Evolutionary conservation across 2,797 vertebrate genomes (phyloP).

Genomic region (Tragelaphus oryx): DNA sequence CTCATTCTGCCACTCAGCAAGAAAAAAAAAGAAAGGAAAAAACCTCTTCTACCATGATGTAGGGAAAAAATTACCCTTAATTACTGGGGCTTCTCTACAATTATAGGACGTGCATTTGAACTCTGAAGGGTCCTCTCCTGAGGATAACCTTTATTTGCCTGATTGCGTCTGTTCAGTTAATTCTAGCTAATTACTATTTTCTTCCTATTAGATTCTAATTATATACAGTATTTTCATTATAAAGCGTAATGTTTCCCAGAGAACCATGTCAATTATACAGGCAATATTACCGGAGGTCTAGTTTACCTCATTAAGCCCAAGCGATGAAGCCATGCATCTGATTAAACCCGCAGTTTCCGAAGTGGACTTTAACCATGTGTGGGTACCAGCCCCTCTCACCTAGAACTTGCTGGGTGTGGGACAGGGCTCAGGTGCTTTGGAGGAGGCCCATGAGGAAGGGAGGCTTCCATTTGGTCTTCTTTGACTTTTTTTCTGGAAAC

Average conservation of each 20-base stretch:
- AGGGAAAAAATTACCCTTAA: constrained; percentile 79
- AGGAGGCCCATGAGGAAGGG: not conserved
- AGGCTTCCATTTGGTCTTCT: not conserved
- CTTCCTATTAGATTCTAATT: constrained; percentile 87
- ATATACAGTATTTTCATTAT: constrained; percentile 88
- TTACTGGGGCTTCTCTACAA: constrained; percentile 80
- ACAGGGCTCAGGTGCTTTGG: not conserved
- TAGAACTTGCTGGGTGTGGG: not conserved
- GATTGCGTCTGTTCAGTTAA: constrained; percentile 86
- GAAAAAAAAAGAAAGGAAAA: not conserved
- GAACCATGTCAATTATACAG: constrained; percentile 84
- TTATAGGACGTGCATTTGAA: constrained; percentile 80
- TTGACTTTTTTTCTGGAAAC: not conserved
- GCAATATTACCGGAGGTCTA: constrained; percentile 81
- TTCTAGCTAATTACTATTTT: constrained; percentile 86
- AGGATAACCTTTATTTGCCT: constrained; percentile 87
- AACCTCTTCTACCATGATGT: constrained; percentile 54
- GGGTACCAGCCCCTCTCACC: not conserved
- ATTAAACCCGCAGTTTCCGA: constrained; percentile 69
- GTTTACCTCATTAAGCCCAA: constrained; percentile 83
- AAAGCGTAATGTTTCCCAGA: constrained; percentile 85
- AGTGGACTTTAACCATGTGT: constrained; percentile 52
- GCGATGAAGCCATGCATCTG: constrained; percentile 66
- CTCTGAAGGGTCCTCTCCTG: constrained; percentile 82
- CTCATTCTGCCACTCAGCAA: constrained; percentile 50